Percentiles rank a stretch among this genome's conserved stretches.
Conservation (phyloP, 2,888 invertebrate genomes). For the Chymomyza amoena region DNA sequence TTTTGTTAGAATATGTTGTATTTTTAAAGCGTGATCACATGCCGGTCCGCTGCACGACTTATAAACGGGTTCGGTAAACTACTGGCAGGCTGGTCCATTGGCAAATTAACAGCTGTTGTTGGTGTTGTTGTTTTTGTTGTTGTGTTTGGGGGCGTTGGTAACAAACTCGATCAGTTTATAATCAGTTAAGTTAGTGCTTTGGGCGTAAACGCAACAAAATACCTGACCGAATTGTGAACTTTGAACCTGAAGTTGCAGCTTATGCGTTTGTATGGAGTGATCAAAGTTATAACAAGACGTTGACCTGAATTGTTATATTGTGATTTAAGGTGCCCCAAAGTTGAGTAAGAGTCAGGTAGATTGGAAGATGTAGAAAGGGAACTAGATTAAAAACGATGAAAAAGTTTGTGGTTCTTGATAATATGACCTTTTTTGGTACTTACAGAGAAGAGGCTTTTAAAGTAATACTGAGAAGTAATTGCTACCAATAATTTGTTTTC, state of each 20-base stretch:
- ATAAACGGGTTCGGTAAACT: constrained; percentile 42
- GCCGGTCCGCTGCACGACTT: constrained; percentile 18
- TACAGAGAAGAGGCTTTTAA: too few relatives aligned
- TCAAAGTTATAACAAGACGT: not conserved
- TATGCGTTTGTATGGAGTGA: not conserved
- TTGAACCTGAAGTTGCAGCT: not conserved
- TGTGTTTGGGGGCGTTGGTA: constrained; percentile 25
- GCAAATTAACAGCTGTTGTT: constrained; percentile 37
- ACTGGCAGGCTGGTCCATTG: constrained; percentile 22
- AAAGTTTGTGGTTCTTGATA: too few relatives aligned
- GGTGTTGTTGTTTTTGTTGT: constrained; percentile 10
- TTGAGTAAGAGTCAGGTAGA: too few relatives aligned
- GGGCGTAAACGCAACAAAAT: not conserved
- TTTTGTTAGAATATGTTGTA: constrained; percentile 30
- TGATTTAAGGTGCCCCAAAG: not conserved
- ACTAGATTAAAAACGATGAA: too few relatives aligned
- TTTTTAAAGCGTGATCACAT: constrained; percentile 70
- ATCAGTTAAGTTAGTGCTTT: not conserved
- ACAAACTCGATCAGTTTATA: not conserved
- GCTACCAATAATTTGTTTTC: too few relatives aligned
- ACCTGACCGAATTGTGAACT: not conserved
- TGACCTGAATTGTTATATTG: not conserved
- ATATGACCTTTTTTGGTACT: too few relatives aligned
- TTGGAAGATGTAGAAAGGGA: too few relatives aligned
- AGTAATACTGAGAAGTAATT: too few relatives aligned